Evolutionary conservation across 1,140 invertebrate species (phyloP), one percentile per base, ranked within the genome.

Genomic region (Nebria ingens): DNA sequence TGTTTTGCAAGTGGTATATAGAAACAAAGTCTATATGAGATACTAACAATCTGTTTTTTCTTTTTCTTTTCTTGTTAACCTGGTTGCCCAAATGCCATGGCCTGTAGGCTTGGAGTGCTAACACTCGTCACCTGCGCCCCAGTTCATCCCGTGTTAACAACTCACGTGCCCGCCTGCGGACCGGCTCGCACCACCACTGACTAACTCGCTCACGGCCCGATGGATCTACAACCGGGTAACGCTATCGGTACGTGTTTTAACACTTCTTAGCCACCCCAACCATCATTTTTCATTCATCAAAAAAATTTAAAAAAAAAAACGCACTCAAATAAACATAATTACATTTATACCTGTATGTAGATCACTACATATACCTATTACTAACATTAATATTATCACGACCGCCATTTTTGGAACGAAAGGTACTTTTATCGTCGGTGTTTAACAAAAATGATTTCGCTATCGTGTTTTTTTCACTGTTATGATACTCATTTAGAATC

Each of bases 41-140:
- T 73, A 78, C 76, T 78, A 78, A 77, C 76, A 77, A 74, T 74
- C 74, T 77, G 73, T 77, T 77, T 77, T 72, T 74, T 45, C 15
- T 45, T 17, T 76, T 76, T 77, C 75, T 74, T 77, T 76, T 77
- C 75, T 76, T 76, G 73, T 77, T 77, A 76, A 76, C 74, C 71
- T 71, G 74, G 74, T 77, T 76, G 74, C 72, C 75, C 73, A 45
- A 29, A 45, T 45, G 40, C 40, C 40, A 17, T 17, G 40, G 40
- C 40, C 40, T 45, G 40, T 45, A 45, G 40, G 73, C 75, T 73
- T 76, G 72, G 62, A 64, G 62, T 64, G 62, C 62, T 64, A 64
- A 64, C 62, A 55, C 56, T 55, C 52, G 40, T 45, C 40, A 45
- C 40, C 40, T 45, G 40, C 40, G 40, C 17, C 40, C 40, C 4